Percentiles rank a stretch among this genome's conserved stretches.
Conservation (phyloP, 2,888 invertebrate genomes). For the Fragum sueziense region DNA sequence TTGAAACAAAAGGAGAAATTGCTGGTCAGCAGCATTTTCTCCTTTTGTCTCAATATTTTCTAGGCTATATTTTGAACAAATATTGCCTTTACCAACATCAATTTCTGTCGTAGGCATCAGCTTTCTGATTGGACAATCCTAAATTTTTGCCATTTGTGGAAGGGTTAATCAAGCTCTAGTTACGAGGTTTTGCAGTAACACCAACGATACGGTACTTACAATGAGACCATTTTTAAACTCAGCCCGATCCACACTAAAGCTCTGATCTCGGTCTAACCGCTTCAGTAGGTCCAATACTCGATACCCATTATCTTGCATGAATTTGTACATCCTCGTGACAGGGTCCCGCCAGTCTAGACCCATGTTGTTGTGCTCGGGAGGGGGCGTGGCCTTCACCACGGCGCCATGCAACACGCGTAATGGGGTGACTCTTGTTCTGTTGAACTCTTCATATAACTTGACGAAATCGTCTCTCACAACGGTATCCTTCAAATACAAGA, state of each 20-base stretch:
- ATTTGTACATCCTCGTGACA: conserved; percentile 69
- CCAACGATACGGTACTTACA: no score
- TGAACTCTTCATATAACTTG: conserved; percentile 61
- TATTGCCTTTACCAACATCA: no score
- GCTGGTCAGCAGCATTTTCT: no score
- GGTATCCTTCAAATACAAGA: conserved; percentile 68
- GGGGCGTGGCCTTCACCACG: conserved; percentile 59
- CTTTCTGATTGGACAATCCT: no score
- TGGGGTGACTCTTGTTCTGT: conserved; percentile 50
- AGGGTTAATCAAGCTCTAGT: no score
- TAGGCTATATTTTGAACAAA: no score
- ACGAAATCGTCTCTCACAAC: conserved; percentile 70
- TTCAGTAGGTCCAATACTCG: conserved; percentile 75
- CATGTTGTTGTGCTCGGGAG: conserved; percentile 51
- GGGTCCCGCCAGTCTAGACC: conserved; percentile 68
- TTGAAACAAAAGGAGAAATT: no score
- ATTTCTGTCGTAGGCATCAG: no score
- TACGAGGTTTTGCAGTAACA: no score
- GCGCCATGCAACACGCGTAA: conserved; percentile 65
- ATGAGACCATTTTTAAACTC: conserved; percentile 73
- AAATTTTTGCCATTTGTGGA: no score
- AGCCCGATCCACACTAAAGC: conserved; percentile 67
- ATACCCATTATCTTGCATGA: conserved; percentile 72
- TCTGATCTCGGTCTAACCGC: conserved; percentile 70
- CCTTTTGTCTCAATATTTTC: no score